Evolutionary conservation across 2,888 invertebrate genomes (phyloP).

Genomic region (Dynastes grantii): DNA sequence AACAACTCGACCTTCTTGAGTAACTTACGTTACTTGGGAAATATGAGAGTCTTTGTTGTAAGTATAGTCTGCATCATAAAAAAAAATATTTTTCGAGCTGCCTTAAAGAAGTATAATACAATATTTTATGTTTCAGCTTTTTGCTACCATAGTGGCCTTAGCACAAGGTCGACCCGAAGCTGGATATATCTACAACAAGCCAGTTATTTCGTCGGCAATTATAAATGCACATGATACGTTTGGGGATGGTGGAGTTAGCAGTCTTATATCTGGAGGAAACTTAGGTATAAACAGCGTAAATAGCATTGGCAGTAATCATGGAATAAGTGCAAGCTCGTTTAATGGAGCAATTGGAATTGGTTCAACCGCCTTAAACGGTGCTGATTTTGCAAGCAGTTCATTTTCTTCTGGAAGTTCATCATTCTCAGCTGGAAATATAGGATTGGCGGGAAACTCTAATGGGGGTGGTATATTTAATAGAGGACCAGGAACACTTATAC

Average conservation of each 20-base stretch:
- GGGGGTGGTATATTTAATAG: constrained; percentile 62
- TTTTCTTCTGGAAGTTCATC: constrained; percentile 37
- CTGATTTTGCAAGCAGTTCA: constrained; percentile 55
- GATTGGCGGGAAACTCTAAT: constrained; percentile 62
- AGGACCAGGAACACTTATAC: constrained; percentile 75
- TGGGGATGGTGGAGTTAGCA: constrained; percentile 60
- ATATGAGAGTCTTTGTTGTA: constrained; percentile 65
- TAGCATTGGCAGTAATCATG: constrained; percentile 37
- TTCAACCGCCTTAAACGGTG: constrained; percentile 60
- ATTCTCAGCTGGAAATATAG: constrained; percentile 41
- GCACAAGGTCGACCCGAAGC: constrained; percentile 76
- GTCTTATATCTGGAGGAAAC: constrained; percentile 55
- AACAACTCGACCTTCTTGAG: constrained; percentile 60
- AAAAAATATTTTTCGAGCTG: not conserved
- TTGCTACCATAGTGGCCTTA: constrained; percentile 71
- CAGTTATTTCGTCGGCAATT: constrained; percentile 62
- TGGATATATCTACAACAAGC: constrained; percentile 72
- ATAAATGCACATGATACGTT: constrained; percentile 61
- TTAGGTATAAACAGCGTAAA: constrained; percentile 57
- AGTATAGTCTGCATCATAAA: constrained; percentile 56
- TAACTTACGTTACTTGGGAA: constrained; percentile 61
- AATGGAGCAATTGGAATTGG: constrained; percentile 53
- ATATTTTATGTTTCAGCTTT: constrained; percentile 57
- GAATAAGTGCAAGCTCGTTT: constrained; percentile 52
- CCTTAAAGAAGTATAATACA: not conserved